phyloP scores from a whole-genome alignment of 2,888 invertebrate species.

The Tridacna gigas region DNA sequence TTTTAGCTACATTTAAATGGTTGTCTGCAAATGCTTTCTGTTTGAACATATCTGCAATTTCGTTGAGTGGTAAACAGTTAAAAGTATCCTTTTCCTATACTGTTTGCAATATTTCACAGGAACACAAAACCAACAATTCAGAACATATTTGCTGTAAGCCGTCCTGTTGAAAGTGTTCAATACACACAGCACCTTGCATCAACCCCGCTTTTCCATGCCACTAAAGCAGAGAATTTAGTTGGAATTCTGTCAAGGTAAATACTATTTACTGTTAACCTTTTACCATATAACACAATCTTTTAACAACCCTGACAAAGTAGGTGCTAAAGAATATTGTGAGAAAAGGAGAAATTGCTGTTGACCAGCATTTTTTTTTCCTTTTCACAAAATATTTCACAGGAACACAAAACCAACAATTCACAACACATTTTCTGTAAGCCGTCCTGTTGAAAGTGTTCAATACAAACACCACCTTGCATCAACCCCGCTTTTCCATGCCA shows the following conservation, averaged over 20 bases:
- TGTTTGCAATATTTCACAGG: constrained; percentile 44
- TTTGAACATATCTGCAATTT: too few species aligned
- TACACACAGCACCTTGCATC: constrained; percentile 73
- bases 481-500: constrained; percentile 80
- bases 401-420: constrained; percentile 56
- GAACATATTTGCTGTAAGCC: constrained; percentile 75
- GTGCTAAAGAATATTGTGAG: too few species aligned
- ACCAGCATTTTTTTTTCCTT: not conserved
- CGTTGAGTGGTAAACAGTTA: too few species aligned
- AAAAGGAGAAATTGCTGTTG: not conserved
- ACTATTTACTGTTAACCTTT: not conserved
- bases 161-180: constrained; percentile 76
- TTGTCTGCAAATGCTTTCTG: too few species aligned
- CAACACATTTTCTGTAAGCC: constrained; percentile 75
- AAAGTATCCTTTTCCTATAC: too few species aligned
- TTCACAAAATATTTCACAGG: constrained; percentile 56
- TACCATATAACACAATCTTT: too few species aligned
- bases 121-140: constrained; percentile 56
- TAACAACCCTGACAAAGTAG: not conserved
- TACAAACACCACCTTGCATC: constrained; percentile 73
- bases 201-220: constrained; percentile 80
- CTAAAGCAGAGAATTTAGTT: constrained; percentile 81
- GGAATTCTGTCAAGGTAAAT: constrained; percentile 83
- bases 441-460: constrained; percentile 76
- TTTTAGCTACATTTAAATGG: too few species aligned